These are phyloP conservation scores for Lithobates pipiens DNA, from an alignment of 2,797 vertebrate genomes.

Conservation along the genomic window DNA sequence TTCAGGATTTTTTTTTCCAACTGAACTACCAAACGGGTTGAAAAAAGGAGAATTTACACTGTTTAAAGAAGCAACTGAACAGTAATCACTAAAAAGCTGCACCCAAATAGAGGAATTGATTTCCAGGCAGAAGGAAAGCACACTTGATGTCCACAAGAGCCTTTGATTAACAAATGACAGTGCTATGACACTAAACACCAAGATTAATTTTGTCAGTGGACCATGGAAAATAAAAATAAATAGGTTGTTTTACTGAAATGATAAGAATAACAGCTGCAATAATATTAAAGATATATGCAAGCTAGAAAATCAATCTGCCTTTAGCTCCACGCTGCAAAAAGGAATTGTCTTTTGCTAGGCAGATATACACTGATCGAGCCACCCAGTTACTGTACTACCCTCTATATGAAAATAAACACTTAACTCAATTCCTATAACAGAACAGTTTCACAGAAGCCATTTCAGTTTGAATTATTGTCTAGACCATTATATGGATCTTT, in stretches of 20 bases:
- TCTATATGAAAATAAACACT: too few relatives aligned
- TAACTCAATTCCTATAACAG: background rate
- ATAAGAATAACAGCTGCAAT: background rate
- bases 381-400: background rate
- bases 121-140: background rate
- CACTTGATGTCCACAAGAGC: background rate
- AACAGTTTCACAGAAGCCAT: background rate
- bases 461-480: background rate
- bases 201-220: background rate
- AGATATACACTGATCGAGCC: background rate
- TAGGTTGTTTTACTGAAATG: too few relatives aligned
- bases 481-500: background rate
- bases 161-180: too few relatives aligned
- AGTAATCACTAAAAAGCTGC: background rate
- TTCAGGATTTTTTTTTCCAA: too few relatives aligned
- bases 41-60: too few relatives aligned
- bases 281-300: background rate
- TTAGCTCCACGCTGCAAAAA: background rate
- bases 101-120: background rate
- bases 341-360: background rate
- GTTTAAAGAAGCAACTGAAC: too few relatives aligned
- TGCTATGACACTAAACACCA: background rate
- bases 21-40: too few relatives aligned
- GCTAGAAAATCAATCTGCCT: background rate
- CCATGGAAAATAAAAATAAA: too few relatives aligned